A percentile compares a stretch with the other conserved stretches of the same genome.
These are phyloP conservation scores for Champsocephalus esox DNA, from an alignment of 2,797 vertebrate species.

Conservation along the genomic window DNA sequence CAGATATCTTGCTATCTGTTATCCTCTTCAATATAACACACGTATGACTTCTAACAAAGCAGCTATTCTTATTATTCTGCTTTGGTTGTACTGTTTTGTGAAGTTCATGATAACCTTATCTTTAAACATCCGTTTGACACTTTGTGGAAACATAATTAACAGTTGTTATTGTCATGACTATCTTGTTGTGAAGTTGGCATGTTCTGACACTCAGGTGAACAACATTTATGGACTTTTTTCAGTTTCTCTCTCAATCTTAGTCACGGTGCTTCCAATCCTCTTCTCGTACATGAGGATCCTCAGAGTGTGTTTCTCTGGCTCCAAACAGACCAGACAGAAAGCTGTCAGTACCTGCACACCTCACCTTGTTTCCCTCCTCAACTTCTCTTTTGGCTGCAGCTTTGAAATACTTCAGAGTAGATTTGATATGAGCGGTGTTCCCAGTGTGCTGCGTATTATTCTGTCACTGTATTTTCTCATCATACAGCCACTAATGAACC, in stretches of 20 bases:
- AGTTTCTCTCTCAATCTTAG: no score
- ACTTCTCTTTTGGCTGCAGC: slow-evolving; percentile 1
- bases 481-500: slow-evolving; percentile 54
- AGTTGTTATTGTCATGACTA: background rate
- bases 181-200: background rate
- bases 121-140: background rate
- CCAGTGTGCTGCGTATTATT: slow-evolving; percentile 3
- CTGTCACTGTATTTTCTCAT: slow-evolving; percentile 62
- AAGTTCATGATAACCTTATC: background rate
- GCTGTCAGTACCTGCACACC: slow-evolving; percentile 52
- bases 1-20: background rate
- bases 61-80: background rate
- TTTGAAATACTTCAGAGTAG: slow-evolving; percentile 28
- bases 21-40: background rate
- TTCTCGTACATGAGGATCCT: slow-evolving; percentile 55
- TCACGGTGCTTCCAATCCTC: no score
- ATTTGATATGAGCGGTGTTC: slow-evolving; percentile 20
- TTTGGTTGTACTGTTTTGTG: background rate
- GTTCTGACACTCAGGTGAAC: background rate
- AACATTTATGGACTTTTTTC: slow-evolving; percentile 25
- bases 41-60: background rate
- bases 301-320: no score
- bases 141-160: background rate
- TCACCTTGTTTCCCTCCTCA: slow-evolving; percentile 28
- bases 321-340: slow-evolving; percentile 33